Evolutionary conservation across 2,797 vertebrate species (phyloP).

Genomic region (Petrocephalus sullivani): DNA sequence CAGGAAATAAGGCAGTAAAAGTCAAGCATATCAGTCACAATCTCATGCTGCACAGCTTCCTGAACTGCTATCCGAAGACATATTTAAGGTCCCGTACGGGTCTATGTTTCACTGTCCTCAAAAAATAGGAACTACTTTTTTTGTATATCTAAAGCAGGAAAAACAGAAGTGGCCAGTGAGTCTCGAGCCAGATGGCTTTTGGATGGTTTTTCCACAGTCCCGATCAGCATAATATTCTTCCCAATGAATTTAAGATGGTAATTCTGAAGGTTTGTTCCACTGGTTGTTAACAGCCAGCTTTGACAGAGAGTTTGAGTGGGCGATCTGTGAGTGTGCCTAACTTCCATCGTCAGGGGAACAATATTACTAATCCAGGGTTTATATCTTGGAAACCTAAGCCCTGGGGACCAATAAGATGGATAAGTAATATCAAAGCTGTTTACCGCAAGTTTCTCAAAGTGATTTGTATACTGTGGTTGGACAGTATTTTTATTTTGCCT

Average conservation of each 20-base stretch:
- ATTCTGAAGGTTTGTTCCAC: neutral
- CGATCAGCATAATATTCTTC: neutral
- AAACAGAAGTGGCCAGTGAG: neutral
- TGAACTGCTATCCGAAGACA: neutral
- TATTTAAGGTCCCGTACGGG: neutral
- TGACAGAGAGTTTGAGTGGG: neutral
- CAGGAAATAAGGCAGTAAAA: neutral
- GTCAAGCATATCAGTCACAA: neutral
- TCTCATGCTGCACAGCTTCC: neutral
- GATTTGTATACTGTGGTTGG: neutral
- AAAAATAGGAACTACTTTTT: neutral
- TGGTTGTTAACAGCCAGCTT: neutral
- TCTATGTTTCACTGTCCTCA: neutral
- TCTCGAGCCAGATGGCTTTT: neutral
- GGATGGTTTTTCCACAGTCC: neutral
- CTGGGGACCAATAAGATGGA: neutral
- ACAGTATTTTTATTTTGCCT: neutral
- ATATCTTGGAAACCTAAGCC: neutral
- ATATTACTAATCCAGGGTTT: neutral
- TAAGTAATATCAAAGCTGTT: neutral
- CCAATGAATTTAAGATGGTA: neutral
- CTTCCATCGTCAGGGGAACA: neutral
- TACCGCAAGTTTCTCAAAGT: neutral
- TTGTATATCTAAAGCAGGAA: neutral
- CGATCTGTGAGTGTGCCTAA: neutral